These are phyloP conservation scores for Paradisaea rubra DNA, from an alignment of 2,113 vertebrate species.

Conservation along the genomic window DNA sequence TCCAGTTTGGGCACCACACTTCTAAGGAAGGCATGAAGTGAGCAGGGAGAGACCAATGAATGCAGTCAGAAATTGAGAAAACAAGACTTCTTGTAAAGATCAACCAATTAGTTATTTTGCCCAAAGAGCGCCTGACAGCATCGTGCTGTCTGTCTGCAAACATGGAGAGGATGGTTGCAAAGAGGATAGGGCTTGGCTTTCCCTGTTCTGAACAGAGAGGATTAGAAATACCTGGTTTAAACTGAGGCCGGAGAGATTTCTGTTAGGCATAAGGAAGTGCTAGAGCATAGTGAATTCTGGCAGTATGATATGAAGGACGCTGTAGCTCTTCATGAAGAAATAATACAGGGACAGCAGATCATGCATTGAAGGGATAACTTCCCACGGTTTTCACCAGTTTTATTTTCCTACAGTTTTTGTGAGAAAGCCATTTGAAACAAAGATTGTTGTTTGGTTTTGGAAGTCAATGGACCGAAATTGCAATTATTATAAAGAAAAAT, in stretches of 20 bases:
- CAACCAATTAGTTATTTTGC: background rate
- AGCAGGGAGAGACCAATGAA: background rate
- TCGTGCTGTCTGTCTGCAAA: background rate
- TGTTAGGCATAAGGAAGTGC: background rate
- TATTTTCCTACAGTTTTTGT: background rate
- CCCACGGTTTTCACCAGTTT: background rate
- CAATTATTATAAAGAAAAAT: background rate
- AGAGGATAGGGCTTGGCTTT: background rate
- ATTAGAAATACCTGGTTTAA: background rate
- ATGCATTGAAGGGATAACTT: background rate
- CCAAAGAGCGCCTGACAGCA: rapidly evolving
- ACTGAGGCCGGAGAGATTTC: background rate
- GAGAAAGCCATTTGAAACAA: background rate
- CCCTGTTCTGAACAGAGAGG: background rate
- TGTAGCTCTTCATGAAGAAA: background rate
- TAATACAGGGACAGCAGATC: background rate
- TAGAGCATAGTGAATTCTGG: background rate
- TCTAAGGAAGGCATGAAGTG: background rate
- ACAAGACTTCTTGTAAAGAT: background rate
- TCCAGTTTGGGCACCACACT: background rate
- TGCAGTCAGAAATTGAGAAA: background rate
- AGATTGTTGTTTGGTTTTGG: background rate
- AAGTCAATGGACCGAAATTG: background rate
- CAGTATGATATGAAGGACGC: background rate
- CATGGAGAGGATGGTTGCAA: background rate